Evolutionary conservation across 2,888 invertebrate species (phyloP).

Genomic region (Platycheirus albimanus): DNA sequence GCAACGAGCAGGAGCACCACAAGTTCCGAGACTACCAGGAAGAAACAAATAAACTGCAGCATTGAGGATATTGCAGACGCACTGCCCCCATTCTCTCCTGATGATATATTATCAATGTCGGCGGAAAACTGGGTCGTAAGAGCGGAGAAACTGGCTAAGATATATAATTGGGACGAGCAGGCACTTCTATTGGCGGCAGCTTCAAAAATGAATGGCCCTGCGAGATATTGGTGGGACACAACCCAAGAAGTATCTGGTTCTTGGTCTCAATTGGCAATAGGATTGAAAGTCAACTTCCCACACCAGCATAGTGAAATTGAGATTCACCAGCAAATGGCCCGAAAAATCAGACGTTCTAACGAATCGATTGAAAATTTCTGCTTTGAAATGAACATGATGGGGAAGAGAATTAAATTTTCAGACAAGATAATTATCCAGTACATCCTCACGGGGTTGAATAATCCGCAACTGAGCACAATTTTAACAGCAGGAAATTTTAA

Average conservation of each 20-base stretch:
- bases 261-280: slow-evolving; percentile 21
- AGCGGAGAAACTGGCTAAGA: background rate
- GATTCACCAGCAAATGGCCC: slow-evolving; percentile 15
- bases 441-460: slow-evolving; percentile 29
- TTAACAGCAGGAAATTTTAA: slow-evolving; percentile 1
- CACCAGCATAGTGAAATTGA: slow-evolving; percentile 21
- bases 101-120: too few species aligned
- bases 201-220: too few species aligned
- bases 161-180: slow-evolving; percentile 25
- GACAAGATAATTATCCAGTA: slow-evolving; percentile 24
- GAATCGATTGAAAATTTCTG: slow-evolving; percentile 23
- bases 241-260: slow-evolving; percentile 11
- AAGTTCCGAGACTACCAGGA: too few species aligned
- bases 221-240: slow-evolving; percentile 34
- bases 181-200: too few species aligned
- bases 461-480: too few species aligned
- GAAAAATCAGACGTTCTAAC: slow-evolving; percentile 4
- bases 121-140: too few species aligned
- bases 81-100: too few species aligned
- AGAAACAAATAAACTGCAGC: too few species aligned
- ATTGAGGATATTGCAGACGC: too few species aligned
- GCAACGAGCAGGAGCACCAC: background rate
- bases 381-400: too few species aligned
- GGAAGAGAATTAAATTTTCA: too few species aligned
- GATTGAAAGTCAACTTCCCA: slow-evolving; percentile 4